Percentiles rank a stretch among this genome's conserved stretches.
phyloP scores from a whole-genome alignment of 2,113 vertebrate species.

The Carassius gibelio region DNA sequence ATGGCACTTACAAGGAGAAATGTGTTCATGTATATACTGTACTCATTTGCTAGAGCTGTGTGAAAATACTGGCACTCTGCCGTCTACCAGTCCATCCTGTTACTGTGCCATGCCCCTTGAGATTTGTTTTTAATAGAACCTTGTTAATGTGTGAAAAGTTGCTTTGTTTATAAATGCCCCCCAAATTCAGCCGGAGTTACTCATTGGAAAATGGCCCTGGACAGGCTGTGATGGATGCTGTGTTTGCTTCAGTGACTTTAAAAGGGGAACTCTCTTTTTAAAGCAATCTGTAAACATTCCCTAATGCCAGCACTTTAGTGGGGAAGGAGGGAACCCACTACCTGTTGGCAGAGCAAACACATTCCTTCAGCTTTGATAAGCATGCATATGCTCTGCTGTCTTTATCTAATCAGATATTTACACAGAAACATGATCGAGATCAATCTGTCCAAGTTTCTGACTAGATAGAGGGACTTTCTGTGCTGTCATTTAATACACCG shows the following conservation, averaged over 20 bases:
- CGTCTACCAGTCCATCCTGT: slow-evolving; percentile 8
- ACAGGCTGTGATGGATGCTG: slow-evolving; percentile 63
- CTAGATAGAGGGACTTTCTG: slow-evolving; percentile 33
- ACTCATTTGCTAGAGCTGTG: slow-evolving; percentile 40
- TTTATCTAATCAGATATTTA: slow-evolving; percentile 32
- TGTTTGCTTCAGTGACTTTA: slow-evolving; percentile 66
- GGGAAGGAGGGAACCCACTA: slow-evolving; percentile 53
- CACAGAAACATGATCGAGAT: slow-evolving; percentile 15
- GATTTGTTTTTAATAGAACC: slow-evolving; percentile 56
- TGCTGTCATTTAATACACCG: slow-evolving; percentile 15
- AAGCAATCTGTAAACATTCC: slow-evolving; percentile 55
- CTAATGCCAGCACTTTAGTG: slow-evolving; percentile 56
- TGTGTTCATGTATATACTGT: slow-evolving; percentile 56
- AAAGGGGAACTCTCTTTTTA: slow-evolving; percentile 45
- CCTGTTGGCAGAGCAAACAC: slow-evolving; percentile 50
- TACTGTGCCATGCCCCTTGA: slow-evolving; percentile 6
- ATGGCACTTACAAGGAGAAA: slow-evolving; percentile 49
- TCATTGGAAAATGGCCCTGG: slow-evolving; percentile 57
- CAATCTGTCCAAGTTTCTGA: neutral
- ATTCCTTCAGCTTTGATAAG: slow-evolving; percentile 54
- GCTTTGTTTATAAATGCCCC: slow-evolving; percentile 61
- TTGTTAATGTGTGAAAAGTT: slow-evolving; percentile 63
- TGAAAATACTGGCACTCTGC: slow-evolving; percentile 40
- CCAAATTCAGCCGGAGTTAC: slow-evolving; percentile 49
- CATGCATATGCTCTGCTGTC: slow-evolving; percentile 30